phyloP scores from a whole-genome alignment of 23 tunicate genomes.

The Oikopleura albicans region DNA sequence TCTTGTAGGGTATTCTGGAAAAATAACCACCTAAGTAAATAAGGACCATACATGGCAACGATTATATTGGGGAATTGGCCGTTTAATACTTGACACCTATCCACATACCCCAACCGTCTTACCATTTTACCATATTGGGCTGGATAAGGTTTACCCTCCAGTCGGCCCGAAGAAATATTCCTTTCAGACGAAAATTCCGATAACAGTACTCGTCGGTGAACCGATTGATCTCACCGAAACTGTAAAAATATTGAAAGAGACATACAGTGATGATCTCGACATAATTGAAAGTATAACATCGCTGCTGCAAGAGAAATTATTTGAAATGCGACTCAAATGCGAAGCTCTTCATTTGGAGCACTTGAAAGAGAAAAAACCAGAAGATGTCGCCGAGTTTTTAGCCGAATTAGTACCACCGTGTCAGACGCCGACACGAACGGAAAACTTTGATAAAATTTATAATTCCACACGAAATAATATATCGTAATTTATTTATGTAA shows the following conservation, averaged over 20 bases:
- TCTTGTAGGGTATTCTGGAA: too few species aligned
- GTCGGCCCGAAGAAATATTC: background rate
- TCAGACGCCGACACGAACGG: too few species aligned
- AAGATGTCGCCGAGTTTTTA: background rate
- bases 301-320: background rate
- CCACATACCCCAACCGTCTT: background rate
- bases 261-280: background rate
- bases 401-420: background rate
- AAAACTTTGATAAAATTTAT: too few species aligned
- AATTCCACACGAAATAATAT: too few species aligned
- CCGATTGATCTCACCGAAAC: background rate
- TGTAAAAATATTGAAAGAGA: background rate
- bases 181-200: background rate
- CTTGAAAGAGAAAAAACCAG: background rate
- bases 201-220: background rate
- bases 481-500: too few species aligned
- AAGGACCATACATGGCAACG: conserved; percentile 39
- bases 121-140: background rate
- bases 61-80: background rate
- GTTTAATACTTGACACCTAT: background rate
- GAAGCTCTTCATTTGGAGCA: background rate
- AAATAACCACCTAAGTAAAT: conserved; percentile 46
- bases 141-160: background rate
- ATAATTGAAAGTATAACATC: background rate
- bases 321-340: background rate